Percentiles rank a stretch among this genome's conserved stretches.
Conservation (phyloP, 2,888 invertebrate species). For the Callosobruchus maculatus region DNA sequence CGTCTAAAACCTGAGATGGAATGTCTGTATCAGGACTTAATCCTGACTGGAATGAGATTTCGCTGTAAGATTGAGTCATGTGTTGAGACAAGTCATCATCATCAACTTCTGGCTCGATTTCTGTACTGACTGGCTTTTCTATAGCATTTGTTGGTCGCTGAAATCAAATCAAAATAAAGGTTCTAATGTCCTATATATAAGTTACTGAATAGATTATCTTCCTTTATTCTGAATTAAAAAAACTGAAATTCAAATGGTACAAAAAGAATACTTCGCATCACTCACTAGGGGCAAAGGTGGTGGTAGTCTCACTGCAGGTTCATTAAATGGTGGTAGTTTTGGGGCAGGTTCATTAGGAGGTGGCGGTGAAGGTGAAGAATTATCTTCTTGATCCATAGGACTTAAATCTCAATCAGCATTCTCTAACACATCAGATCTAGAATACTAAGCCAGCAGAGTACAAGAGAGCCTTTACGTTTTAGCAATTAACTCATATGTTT, state of each 20-base stretch:
- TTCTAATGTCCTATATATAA: too few relatives aligned
- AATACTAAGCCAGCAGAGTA: too few relatives aligned
- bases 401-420: too few relatives aligned
- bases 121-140: constrained; percentile 14
- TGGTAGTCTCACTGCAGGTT: constrained; percentile 37
- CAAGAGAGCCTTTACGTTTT: too few relatives aligned
- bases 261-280: constrained; percentile 1
- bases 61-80: constrained; percentile 78
- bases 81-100: constrained; percentile 60
- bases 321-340: constrained; percentile 35
- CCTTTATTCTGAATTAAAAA: too few relatives aligned
- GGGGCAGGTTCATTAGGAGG: constrained; percentile 39
- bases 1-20: constrained; percentile 41
- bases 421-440: too few relatives aligned
- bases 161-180: constrained; percentile 4
- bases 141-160: constrained; percentile 30
- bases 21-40: constrained; percentile 50
- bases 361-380: constrained; percentile 26
- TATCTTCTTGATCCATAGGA: constrained; percentile 24
- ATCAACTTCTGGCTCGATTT: constrained; percentile 22
- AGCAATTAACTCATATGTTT: too few relatives aligned
- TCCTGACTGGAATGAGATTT: constrained; percentile 72
- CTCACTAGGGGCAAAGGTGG: constrained; percentile 39
- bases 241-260: too few relatives aligned
- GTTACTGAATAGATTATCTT: too few relatives aligned